phyloP scores from a whole-genome alignment of 2,888 invertebrate species.

The Acronicta aceris region DNA sequence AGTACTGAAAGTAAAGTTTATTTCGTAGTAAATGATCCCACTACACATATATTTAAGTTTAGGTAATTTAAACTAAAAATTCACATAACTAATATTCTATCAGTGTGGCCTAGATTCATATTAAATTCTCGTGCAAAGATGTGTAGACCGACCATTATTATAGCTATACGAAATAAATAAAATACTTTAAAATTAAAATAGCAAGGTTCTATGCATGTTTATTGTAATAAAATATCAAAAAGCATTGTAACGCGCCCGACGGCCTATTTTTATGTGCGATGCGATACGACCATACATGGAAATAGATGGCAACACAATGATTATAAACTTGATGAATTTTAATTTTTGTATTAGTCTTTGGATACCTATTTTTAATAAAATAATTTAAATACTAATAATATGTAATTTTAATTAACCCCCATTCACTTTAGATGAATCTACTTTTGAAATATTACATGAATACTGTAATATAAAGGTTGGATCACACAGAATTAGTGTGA shows the following conservation, averaged over 20 bases:
- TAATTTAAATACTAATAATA: conserved; percentile 75
- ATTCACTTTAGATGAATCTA: conserved; percentile 6
- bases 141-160: conserved; percentile 5
- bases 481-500: too few species aligned
- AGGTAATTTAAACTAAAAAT: too few species aligned
- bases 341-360: conserved; percentile 85
- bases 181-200: conserved; percentile 10
- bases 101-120: too few species aligned
- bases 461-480: too few species aligned
- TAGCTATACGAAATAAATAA: too few species aligned
- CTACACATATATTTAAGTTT: too few species aligned
- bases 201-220: conserved; percentile 35
- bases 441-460: too few species aligned
- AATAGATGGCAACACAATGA: conserved; percentile 59
- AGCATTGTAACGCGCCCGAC: conserved; percentile 22
- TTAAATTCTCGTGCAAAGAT: not conserved
- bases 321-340: conserved; percentile 69
- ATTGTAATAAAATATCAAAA: conserved; percentile 20
- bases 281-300: conserved; percentile 53
- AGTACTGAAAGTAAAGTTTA: not conserved
- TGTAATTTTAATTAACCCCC: conserved; percentile 20
- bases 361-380: conserved; percentile 87
- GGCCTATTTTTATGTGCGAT: conserved; percentile 71
- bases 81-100: too few species aligned
- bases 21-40: not conserved